Evolutionary conservation across 2,113 vertebrate genomes (phyloP).

Genomic region (Aepyceros melampus): DNA sequence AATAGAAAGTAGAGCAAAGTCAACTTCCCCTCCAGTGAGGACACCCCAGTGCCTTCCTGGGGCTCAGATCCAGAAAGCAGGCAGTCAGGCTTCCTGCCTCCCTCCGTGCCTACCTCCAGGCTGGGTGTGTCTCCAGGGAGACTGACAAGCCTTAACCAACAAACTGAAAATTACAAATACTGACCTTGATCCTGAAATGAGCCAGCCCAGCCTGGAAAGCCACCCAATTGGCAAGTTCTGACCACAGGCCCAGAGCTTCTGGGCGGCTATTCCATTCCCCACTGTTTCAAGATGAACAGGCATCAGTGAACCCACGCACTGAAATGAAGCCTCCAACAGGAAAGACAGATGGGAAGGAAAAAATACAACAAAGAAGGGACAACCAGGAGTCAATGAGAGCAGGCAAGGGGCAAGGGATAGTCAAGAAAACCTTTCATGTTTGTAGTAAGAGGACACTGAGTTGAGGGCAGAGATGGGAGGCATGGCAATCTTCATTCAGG

Average conservation of each 20-base stretch:
- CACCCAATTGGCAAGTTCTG: accelerated
- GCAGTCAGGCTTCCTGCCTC: not conserved
- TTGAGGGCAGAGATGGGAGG: not conserved
- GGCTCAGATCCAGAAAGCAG: not conserved
- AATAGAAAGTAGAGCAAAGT: not conserved
- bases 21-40: too few species aligned
- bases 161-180: not conserved
- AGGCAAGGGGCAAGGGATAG: too few species aligned
- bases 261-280: not conserved
- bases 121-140: not conserved
- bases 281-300: not conserved
- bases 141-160: not conserved
- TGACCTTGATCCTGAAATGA: not conserved
- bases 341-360: not conserved
- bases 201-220: not conserved
- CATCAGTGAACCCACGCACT: not conserved
- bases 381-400: too few species aligned
- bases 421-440: not conserved
- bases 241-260: not conserved
- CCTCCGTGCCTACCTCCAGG: not conserved
- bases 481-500: accelerated
- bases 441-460: not conserved
- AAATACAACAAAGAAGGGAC: not conserved
- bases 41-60: not conserved
- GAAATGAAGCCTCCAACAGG: too few species aligned